phyloP scores from a whole-genome alignment of 35 echinoderm and acorn worm species.

The Hemicentrotus pulcherrimus region DNA sequence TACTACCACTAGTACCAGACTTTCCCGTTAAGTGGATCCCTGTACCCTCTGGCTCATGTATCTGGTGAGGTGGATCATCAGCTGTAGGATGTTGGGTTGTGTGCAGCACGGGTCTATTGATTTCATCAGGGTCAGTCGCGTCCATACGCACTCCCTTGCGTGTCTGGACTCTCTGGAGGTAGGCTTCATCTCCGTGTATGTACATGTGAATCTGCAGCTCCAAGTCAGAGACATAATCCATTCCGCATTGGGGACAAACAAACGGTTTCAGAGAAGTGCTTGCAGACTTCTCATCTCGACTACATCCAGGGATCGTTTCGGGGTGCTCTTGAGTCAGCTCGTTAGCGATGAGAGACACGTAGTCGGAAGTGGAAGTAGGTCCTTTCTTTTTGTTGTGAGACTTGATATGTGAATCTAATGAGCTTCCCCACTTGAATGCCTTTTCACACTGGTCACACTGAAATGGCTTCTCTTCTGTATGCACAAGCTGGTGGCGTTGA shows the following conservation, averaged over 20 bases:
- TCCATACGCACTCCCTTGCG: not conserved
- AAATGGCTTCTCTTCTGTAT: not conserved
- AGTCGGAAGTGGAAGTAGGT: not conserved
- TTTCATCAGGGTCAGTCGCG: not conserved
- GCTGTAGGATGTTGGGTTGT: not conserved
- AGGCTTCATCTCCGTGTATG: not conserved
- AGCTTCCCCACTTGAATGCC: not conserved
- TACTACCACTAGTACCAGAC: not conserved
- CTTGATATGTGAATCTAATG: not conserved
- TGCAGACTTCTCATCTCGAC: not conserved
- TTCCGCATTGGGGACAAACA: not conserved
- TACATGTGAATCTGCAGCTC: not conserved
- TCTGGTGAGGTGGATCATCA: not conserved
- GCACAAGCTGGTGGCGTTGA: not conserved
- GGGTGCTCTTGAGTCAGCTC: not conserved
- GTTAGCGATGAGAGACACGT: not conserved
- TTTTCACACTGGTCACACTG: not conserved
- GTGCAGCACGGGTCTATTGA: too few relatives aligned
- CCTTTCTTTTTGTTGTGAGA: not conserved
- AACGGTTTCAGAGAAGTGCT: not conserved
- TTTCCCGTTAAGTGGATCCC: not conserved
- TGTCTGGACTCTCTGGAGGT: not conserved
- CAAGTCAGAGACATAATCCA: not conserved
- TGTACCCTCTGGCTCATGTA: not conserved
- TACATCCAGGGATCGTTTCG: not conserved